A percentile compares a stretch with the other conserved stretches of the same genome.
Evolutionary conservation across 64 coral and sea anemone species (phyloP).

Genomic region (Montipora foliosa): DNA sequence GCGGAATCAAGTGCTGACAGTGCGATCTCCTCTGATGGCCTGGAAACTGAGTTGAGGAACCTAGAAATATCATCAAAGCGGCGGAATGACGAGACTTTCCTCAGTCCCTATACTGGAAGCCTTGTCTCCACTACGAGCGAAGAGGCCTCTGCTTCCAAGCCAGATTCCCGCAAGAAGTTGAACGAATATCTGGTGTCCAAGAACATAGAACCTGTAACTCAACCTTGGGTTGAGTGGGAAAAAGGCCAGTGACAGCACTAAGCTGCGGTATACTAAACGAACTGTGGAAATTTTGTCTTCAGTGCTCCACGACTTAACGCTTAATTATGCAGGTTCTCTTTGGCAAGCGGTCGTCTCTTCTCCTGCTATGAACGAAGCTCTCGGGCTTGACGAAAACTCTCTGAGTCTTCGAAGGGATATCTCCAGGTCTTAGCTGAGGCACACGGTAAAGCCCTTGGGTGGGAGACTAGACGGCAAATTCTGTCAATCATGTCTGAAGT

Average conservation of each 20-base stretch:
- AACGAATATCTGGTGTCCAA: neutral
- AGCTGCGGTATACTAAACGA: neutral
- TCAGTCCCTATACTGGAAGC: conserved; percentile 13
- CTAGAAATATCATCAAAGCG: neutral
- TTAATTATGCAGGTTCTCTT: neutral
- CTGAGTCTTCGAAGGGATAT: no score
- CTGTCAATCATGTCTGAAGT: conserved; percentile 28
- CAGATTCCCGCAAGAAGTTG: no score
- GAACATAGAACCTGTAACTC: no score
- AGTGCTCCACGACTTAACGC: neutral
- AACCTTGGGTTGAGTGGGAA: no score
- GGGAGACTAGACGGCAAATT: conserved; percentile 9
- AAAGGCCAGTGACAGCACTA: no score
- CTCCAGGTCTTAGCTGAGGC: conserved; percentile 23
- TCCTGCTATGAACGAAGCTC: neutral
- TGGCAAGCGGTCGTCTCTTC: conserved; percentile 42
- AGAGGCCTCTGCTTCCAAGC: no score
- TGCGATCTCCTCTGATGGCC: neutral
- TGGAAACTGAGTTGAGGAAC: neutral
- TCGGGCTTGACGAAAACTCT: no score
- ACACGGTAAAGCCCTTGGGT: neutral
- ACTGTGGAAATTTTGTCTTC: neutral
- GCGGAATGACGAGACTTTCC: conserved; percentile 22
- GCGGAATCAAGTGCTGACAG: neutral
- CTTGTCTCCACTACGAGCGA: neutral